Conservation (phyloP, 2,797 vertebrate genomes). For the Alca torda region DNA sequence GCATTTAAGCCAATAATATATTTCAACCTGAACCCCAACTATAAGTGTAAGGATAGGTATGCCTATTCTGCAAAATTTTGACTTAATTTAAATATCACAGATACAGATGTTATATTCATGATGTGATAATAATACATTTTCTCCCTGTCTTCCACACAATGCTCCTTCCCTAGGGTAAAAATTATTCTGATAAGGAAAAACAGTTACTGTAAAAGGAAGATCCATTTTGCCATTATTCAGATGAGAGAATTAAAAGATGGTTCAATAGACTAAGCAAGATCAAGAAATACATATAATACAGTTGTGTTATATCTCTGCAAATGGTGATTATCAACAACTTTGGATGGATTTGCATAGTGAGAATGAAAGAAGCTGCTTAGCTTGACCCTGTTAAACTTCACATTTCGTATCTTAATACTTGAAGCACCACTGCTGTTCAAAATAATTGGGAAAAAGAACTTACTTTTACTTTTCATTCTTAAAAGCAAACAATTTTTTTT, state of each 20-base stretch:
- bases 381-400: neutral
- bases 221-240: neutral
- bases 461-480: neutral
- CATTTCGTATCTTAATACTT: neutral
- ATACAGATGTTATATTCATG: neutral
- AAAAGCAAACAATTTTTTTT: neutral
- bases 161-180: neutral
- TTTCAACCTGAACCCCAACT: neutral
- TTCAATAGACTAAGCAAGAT: neutral
- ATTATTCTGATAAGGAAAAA: neutral
- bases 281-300: neutral
- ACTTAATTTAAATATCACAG: neutral
- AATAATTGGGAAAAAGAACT: neutral
- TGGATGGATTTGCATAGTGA: neutral
- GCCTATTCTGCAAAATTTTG: neutral
- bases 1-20: neutral
- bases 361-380: neutral
- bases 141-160: neutral
- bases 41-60: neutral
- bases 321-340: neutral
- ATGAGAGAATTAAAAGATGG: neutral
- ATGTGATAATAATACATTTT: neutral
- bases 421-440: neutral
- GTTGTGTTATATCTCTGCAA: neutral
- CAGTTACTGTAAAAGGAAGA: neutral